These are phyloP conservation scores for Argyresthia albistria DNA, from an alignment of 2,888 invertebrate species.

Conservation along the genomic window DNA sequence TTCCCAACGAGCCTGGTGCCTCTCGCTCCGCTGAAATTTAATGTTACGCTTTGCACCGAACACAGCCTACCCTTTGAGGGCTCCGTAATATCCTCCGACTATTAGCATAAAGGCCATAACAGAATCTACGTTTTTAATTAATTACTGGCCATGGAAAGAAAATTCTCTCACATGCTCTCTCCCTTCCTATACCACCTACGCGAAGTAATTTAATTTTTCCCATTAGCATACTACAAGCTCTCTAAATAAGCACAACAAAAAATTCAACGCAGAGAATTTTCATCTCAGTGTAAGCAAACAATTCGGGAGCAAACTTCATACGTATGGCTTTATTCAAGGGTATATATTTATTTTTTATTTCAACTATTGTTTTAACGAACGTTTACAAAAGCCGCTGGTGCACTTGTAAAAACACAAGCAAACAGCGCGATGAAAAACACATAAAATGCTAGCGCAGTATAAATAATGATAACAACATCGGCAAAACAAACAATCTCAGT, in stretches of 20 bases:
- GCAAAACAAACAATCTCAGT: slow-evolving; percentile 61
- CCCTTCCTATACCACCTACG: background rate
- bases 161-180: background rate
- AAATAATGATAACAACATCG: slow-evolving; percentile 35
- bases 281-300: slow-evolving; percentile 20
- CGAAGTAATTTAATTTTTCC: slow-evolving; percentile 11
- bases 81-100: slow-evolving; percentile 50
- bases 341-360: background rate
- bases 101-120: slow-evolving; percentile 64
- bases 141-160: slow-evolving; percentile 36
- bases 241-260: background rate
- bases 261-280: background rate
- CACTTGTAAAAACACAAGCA: slow-evolving; percentile 14
- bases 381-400: slow-evolving; percentile 8
- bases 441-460: slow-evolving; percentile 55
- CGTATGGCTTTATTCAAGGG: slow-evolving; percentile 3
- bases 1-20: slow-evolving; percentile 30
- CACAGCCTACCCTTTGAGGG: slow-evolving; percentile 41
- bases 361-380: slow-evolving; percentile 9
- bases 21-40: slow-evolving; percentile 46
- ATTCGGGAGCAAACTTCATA: too few species aligned
- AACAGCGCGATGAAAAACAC: slow-evolving; percentile 37
- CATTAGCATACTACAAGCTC: slow-evolving; percentile 32
- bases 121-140: slow-evolving; percentile 61
- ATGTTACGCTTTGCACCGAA: slow-evolving; percentile 26